Evolutionary conservation across 2,113 vertebrate species (phyloP).

Genomic region (Stomatorhinus ivindoensis): DNA sequence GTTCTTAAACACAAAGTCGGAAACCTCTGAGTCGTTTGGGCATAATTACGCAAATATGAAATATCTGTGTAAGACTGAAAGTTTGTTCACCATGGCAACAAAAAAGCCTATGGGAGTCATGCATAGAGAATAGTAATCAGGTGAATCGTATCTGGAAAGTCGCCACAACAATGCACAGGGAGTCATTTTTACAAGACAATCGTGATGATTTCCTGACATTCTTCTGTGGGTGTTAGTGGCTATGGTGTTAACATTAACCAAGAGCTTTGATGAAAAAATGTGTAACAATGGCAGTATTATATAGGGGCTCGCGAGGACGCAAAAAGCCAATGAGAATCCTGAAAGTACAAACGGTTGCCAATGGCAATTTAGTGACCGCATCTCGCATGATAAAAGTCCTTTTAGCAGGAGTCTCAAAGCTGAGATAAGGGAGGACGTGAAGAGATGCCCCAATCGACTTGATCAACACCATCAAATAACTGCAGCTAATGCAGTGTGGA

Average conservation of each 20-base stretch:
- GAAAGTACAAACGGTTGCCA: neutral
- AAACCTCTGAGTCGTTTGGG: neutral
- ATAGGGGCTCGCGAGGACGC: too few relatives aligned
- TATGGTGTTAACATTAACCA: neutral
- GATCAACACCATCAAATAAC: neutral
- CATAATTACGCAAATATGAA: neutral
- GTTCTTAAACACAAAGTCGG: neutral
- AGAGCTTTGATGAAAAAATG: neutral
- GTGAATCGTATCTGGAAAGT: neutral
- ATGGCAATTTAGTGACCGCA: neutral
- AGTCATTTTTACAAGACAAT: neutral
- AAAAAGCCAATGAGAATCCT: neutral
- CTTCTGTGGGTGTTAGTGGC: neutral
- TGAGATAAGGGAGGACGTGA: neutral
- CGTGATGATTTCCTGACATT: neutral
- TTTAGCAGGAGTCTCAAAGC: neutral
- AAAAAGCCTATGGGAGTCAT: neutral
- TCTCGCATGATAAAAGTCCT: neutral
- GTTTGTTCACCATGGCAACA: slow-evolving; percentile 4
- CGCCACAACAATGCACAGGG: neutral
- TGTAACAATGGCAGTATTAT: neutral
- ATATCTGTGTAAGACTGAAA: neutral
- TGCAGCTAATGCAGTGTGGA: neutral
- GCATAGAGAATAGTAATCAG: neutral
- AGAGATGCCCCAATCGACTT: neutral